Evolutionary conservation across 2,888 invertebrate species (phyloP), one percentile per base, ranked within the genome.

Genomic region (Troilus luridus): DNA sequence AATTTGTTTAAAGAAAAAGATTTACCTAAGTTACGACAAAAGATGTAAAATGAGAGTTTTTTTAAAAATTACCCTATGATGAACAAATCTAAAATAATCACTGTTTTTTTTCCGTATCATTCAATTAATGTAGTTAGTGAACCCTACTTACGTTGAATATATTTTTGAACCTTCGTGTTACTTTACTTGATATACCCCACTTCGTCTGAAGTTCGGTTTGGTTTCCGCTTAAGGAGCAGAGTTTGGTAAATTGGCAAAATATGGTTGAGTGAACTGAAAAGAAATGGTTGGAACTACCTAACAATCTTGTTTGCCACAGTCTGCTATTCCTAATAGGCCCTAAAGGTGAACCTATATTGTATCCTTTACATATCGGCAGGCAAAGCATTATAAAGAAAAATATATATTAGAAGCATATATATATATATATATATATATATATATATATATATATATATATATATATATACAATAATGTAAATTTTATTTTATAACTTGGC

Each of bases 221-320:
- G 27, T 14, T 77, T 77, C 41, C 8, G n/a, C 17, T 5, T 77
- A 19, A 77, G 72, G 72, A 77, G 41, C 72, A 41, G 72, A 41
- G 72, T 19, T 77, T 0, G 72, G 17, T 8, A 77, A 77, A 77
- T 77, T 77, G 72, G 72, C 41, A 41, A 19, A 41, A 27, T 41
- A 77, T 41, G 72, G 72, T 77, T 77, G 7, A 21, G 17, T 77
- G 41, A 41, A 77, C 72, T 77, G 17, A 77, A 77, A 77, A 77
- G 72, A 77, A 77, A 77, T 77, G 41, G 72, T 41, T 77, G 72
- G 41, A 77, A 77, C 27, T 77, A 77, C 72, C 14, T 77, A 77
- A 77, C 72, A 41, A 77, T 8, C 41, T 77, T 77, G 72, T 77
- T 77, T 77, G 72, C 72, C 8, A 77, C 72, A 41, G 17, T 17